These are phyloP conservation scores for Uria lomvia DNA, from an alignment of 2,113 vertebrate genomes.

Conservation along the genomic window DNA sequence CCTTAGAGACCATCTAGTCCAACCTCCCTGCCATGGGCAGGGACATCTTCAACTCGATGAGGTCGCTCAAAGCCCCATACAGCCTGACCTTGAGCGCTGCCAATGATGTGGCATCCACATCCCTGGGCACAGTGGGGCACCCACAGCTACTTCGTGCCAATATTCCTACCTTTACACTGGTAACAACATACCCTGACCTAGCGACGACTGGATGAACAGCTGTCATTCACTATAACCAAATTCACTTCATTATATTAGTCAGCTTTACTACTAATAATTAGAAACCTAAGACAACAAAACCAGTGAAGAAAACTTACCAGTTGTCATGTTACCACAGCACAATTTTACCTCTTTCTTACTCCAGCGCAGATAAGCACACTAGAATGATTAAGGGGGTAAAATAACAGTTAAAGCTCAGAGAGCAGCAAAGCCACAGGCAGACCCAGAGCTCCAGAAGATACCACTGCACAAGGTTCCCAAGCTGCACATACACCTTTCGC, in stretches of 20 bases:
- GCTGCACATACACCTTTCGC: not conserved
- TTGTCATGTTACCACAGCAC: not conserved
- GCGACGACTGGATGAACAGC: fast-evolving
- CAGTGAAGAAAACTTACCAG: not conserved
- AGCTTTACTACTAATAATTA: not conserved
- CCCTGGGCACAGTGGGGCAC: not conserved
- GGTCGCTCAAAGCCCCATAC: not conserved
- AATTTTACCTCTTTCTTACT: not conserved
- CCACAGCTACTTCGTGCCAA: not conserved
- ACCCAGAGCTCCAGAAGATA: not conserved
- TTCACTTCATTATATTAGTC: not conserved
- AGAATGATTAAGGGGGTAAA: not conserved
- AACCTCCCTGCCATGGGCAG: not conserved
- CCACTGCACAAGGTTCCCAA: no score
- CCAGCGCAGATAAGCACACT: not conserved
- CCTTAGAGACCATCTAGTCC: not conserved
- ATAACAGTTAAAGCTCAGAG: not conserved
- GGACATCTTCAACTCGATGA: not conserved
- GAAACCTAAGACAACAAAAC: not conserved
- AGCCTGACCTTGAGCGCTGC: not conserved
- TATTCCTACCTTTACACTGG: not conserved
- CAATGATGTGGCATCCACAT: fast-evolving
- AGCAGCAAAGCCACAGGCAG: not conserved
- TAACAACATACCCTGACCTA: not conserved
- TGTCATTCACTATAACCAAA: not conserved